Conservation (phyloP, 2,113 vertebrate genomes). For the Scomber colias region DNA sequence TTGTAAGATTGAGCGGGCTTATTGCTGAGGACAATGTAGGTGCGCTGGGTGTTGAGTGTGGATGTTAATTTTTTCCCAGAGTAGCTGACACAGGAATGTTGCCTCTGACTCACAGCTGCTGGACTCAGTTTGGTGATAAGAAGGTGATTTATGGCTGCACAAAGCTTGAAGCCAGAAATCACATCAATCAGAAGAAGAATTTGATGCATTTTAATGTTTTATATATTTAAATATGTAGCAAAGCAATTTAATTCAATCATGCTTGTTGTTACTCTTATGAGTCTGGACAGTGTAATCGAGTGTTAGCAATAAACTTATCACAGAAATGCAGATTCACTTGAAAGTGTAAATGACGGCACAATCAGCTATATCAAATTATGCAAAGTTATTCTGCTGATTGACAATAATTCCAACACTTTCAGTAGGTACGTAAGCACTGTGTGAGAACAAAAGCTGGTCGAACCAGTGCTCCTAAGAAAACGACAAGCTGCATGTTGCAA, state of each 20-base stretch:
- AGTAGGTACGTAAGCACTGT: conserved; percentile 9
- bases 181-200: background rate
- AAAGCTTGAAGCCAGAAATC: background rate
- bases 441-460: conserved; percentile 58
- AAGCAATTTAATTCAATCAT: background rate
- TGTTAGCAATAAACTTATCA: background rate
- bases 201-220: background rate
- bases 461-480: conserved; percentile 46
- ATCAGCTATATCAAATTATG: background rate
- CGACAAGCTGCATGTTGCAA: too few species aligned
- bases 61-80: background rate
- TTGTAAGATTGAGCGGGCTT: background rate
- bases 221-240: background rate
- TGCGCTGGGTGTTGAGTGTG: background rate
- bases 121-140: conserved; percentile 46
- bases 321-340: background rate
- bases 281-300: background rate
- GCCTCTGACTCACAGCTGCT: conserved; percentile 46
- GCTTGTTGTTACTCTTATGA: background rate
- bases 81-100: conserved; percentile 50
- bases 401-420: background rate
- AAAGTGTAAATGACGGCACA: background rate
- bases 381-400: background rate
- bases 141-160: conserved; percentile 30
- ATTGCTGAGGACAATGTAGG: background rate